Conservation (phyloP, 1,140 invertebrate species). For the Apolygus lucorum region DNA sequence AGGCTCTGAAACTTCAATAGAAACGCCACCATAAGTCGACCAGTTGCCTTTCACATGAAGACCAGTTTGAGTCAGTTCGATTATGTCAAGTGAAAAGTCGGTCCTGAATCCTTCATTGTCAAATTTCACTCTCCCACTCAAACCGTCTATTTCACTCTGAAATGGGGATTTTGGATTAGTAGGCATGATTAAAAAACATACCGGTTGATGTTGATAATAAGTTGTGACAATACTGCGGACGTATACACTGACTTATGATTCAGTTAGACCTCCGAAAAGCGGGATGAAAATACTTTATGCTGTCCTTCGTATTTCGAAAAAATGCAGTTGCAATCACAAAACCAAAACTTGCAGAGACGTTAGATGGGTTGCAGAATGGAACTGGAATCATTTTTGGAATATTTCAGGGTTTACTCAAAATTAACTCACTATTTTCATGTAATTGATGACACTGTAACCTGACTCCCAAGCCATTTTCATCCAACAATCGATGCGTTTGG, state of each 20-base stretch:
- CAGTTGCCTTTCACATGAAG: slow-evolving; percentile 63
- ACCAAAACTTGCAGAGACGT: too few species aligned
- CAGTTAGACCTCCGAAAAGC: too few species aligned
- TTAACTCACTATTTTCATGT: slow-evolving; percentile 60
- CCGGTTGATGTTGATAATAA: not conserved
- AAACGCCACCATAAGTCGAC: slow-evolving; percentile 30
- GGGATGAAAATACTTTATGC: too few species aligned
- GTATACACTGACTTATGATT: slow-evolving; percentile 2
- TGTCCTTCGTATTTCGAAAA: too few species aligned
- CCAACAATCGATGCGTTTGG: slow-evolving; percentile 50
- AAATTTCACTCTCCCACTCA: slow-evolving; percentile 78
- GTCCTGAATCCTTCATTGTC: slow-evolving; percentile 73
- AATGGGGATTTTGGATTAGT: slow-evolving; percentile 22
- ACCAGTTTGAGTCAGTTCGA: slow-evolving; percentile 59
- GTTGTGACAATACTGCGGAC: too few species aligned
- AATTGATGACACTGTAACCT: slow-evolving; percentile 60
- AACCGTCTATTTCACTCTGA: slow-evolving; percentile 58
- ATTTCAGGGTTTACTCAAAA: too few species aligned
- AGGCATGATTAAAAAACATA: not conserved
- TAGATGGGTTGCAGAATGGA: too few species aligned
- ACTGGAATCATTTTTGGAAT: too few species aligned
- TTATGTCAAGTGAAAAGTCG: slow-evolving; percentile 67
- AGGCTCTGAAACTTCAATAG: slow-evolving; percentile 4
- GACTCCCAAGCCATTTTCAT: slow-evolving; percentile 54
- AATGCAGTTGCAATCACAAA: too few species aligned